phyloP scores from a whole-genome alignment of 2,113 vertebrate species.

The Helogale parvula region DNA sequence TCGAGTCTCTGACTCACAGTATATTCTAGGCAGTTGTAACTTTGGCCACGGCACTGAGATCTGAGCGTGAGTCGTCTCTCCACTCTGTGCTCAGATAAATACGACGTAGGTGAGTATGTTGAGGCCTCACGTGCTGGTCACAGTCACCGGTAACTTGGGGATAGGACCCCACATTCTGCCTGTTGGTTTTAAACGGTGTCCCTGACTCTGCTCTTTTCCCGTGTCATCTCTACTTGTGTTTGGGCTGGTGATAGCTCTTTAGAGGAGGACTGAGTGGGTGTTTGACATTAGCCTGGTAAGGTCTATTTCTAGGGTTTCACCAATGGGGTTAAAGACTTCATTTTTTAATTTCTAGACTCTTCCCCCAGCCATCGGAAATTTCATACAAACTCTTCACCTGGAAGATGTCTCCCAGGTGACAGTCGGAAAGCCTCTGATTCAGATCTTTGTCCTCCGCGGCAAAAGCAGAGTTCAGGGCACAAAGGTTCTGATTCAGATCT shows the following conservation, averaged over 20 bases:
- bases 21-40: not conserved
- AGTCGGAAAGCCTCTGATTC: slow-evolving; percentile 57
- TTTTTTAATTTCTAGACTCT: slow-evolving; percentile 73
- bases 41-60: not conserved
- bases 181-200: not conserved
- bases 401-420: slow-evolving; percentile 42
- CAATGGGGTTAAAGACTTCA: not conserved
- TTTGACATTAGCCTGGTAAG: not conserved
- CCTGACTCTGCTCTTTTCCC: not conserved
- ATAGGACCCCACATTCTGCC: not conserved
- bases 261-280: not conserved
- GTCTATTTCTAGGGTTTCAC: not conserved
- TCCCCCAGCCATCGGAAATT: slow-evolving; percentile 74
- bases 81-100: not conserved
- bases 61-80: not conserved
- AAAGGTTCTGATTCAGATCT: slow-evolving; percentile 77
- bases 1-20: slow-evolving; percentile 3
- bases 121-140: not conserved
- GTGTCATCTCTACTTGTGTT: not conserved
- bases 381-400: not conserved
- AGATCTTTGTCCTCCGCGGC: slow-evolving; percentile 80
- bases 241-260: not conserved
- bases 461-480: not conserved
- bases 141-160: not conserved
- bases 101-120: not conserved